phyloP scores from a whole-genome alignment of 2,888 invertebrate genomes.

The Hofmannophila pseudospretella region DNA sequence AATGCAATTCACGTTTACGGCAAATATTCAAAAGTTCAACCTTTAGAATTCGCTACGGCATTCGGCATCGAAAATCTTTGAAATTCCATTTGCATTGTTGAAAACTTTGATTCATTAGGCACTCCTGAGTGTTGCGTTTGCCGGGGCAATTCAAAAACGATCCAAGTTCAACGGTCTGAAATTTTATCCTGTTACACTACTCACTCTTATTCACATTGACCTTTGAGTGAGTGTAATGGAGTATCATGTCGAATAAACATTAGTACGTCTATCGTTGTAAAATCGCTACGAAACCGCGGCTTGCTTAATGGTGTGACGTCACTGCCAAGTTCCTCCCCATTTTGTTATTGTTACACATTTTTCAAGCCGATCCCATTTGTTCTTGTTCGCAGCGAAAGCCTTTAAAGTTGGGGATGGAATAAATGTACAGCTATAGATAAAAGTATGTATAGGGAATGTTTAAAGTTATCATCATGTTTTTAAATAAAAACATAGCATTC shows the following conservation, averaged over 20 bases:
- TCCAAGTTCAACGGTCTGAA: too few relatives aligned
- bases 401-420: slow-evolving; percentile 44
- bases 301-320: slow-evolving; percentile 54
- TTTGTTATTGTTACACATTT: slow-evolving; percentile 61
- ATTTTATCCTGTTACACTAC: too few relatives aligned
- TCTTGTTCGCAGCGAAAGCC: slow-evolving; percentile 37
- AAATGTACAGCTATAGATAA: slow-evolving; percentile 20
- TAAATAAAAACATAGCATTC: too few relatives aligned
- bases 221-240: too few relatives aligned
- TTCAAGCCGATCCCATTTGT: slow-evolving; percentile 59
- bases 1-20: slow-evolving; percentile 7
- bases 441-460: too few relatives aligned
- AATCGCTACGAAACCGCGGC: slow-evolving; percentile 18
- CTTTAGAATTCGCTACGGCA: not conserved
- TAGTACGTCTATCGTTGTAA: too few relatives aligned
- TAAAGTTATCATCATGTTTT: too few relatives aligned
- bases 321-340: slow-evolving; percentile 55
- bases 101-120: slow-evolving; percentile 50
- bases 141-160: not conserved
- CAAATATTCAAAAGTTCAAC: slow-evolving; percentile 9
- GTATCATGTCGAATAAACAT: too few relatives aligned
- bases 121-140: slow-evolving; percentile 25
- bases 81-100: slow-evolving; percentile 32
- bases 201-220: too few relatives aligned
- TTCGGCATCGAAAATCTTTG: slow-evolving; percentile 17